Percentiles rank a stretch among this genome's conserved stretches.
These are phyloP conservation scores for Amorpha juglandis DNA, from an alignment of 2,888 invertebrate genomes.

Conservation along the genomic window DNA sequence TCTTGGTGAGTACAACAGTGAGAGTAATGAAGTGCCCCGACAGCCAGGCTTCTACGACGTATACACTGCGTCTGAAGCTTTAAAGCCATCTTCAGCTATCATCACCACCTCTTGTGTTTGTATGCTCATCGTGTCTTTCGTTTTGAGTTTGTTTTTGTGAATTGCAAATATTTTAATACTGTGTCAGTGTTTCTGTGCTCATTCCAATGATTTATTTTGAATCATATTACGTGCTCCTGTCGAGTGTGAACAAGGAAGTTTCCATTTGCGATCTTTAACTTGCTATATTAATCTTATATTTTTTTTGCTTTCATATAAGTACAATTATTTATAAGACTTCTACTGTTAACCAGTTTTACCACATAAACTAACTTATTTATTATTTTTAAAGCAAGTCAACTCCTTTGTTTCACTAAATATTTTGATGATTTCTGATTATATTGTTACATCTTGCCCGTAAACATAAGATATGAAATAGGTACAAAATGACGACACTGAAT, in stretches of 20 bases:
- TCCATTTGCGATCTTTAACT: constrained; percentile 34
- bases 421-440: constrained; percentile 38
- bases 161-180: constrained; percentile 48
- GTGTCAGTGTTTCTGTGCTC: constrained; percentile 56
- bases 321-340: constrained; percentile 46
- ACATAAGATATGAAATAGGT: constrained; percentile 45
- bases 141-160: constrained; percentile 71
- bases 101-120: constrained; percentile 58
- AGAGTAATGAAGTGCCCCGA: constrained; percentile 74
- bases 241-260: constrained; percentile 25
- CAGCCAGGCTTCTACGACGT: constrained; percentile 81
- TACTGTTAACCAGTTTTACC: constrained; percentile 46
- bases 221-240: constrained; percentile 26
- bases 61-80: constrained; percentile 71
- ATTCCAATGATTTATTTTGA: constrained; percentile 47
- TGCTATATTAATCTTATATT: constrained; percentile 35
- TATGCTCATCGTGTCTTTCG: constrained; percentile 59
- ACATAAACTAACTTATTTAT: constrained; percentile 48
- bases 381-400: constrained; percentile 32
- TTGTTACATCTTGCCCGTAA: constrained; percentile 53
- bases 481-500: constrained; percentile 34
- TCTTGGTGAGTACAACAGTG: constrained; percentile 90
- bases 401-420: constrained; percentile 28
- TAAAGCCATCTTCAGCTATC: constrained; percentile 60
- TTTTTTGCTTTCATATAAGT: constrained; percentile 45